Evolutionary conservation across 2,888 invertebrate genomes (phyloP).

Genomic region (Brenthis ino): DNA sequence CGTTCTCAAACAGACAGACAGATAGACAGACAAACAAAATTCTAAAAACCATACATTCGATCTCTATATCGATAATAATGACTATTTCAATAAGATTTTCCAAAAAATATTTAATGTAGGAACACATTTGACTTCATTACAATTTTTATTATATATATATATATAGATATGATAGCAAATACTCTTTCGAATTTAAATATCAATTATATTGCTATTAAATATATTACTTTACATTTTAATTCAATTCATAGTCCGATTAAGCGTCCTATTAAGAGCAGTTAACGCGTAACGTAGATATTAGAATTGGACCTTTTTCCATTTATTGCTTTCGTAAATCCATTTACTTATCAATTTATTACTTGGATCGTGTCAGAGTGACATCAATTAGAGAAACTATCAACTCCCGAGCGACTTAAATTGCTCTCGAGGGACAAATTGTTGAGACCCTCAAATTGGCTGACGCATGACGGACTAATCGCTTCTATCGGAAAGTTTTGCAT

Average conservation of each 20-base stretch:
- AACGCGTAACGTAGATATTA: slow-evolving; percentile 15
- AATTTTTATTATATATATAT: too few species aligned
- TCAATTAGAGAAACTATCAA: slow-evolving; percentile 71
- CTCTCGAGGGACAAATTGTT: slow-evolving; percentile 42
- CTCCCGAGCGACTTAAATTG: slow-evolving; percentile 65
- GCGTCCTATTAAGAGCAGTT: slow-evolving; percentile 6
- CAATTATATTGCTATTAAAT: too few species aligned
- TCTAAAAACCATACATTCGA: too few species aligned
- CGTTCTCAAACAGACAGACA: too few species aligned
- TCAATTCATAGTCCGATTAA: neutral
- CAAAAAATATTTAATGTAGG: too few species aligned
- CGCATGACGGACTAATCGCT: slow-evolving; percentile 29
- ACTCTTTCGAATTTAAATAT: too few species aligned
- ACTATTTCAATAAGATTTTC: too few species aligned
- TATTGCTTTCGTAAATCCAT: slow-evolving; percentile 17
- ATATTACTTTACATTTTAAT: neutral
- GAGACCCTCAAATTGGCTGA: slow-evolving; percentile 34
- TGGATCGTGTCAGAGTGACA: slow-evolving; percentile 47
- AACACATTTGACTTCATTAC: too few species aligned
- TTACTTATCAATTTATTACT: slow-evolving; percentile 37
- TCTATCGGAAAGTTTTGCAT: slow-evolving; percentile 30
- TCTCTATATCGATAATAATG: too few species aligned
- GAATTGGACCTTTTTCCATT: slow-evolving; percentile 15
- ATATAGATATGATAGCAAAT: too few species aligned
- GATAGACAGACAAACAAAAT: too few species aligned